A percentile compares a stretch with the other conserved stretches of the same genome.
Conservation (phyloP, 2,797 vertebrate species). For the Takifugu rubripes region DNA sequence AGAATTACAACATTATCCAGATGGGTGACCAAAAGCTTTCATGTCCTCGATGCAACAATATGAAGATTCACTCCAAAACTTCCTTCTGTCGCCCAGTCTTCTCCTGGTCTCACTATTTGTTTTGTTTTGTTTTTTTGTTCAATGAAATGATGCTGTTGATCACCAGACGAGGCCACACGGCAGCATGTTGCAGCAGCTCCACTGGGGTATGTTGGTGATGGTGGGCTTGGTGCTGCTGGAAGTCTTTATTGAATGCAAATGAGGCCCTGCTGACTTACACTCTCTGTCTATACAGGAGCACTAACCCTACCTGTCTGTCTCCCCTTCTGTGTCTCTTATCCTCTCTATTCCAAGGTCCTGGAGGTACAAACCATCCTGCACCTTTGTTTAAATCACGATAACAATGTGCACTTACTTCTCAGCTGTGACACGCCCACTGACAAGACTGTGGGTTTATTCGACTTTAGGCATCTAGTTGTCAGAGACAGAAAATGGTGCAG, state of each 20-base stretch:
- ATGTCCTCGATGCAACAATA: slow-evolving; percentile 29
- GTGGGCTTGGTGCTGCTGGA: slow-evolving; percentile 29
- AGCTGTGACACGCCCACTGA: slow-evolving; percentile 23
- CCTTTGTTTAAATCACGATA: slow-evolving; percentile 59
- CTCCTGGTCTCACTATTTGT: slow-evolving; percentile 22
- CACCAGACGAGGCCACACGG: slow-evolving; percentile 36
- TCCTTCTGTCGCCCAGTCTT: slow-evolving; percentile 13
- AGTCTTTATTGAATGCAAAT: slow-evolving; percentile 67
- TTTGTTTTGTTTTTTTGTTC: slow-evolving; percentile 29
- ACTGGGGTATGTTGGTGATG: slow-evolving; percentile 26
- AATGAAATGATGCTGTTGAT: slow-evolving; percentile 57
- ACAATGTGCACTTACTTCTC: slow-evolving; percentile 43
- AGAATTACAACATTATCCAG: slow-evolving; percentile 21
- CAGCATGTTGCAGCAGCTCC: slow-evolving; percentile 38
- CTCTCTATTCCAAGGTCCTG: slow-evolving; percentile 55
- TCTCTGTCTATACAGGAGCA: slow-evolving; percentile 23
- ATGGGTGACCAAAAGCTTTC: slow-evolving; percentile 25
- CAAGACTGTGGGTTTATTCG: slow-evolving; percentile 37
- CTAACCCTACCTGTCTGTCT: slow-evolving; percentile 30
- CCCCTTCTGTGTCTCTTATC: slow-evolving; percentile 26
- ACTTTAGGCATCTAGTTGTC: slow-evolving; percentile 21
- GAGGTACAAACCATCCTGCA: slow-evolving; percentile 32
- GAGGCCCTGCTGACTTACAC: slow-evolving; percentile 34
- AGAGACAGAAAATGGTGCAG: slow-evolving; percentile 22
- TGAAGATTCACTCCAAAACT: slow-evolving; percentile 22